Evolutionary conservation across 2,888 invertebrate species (phyloP).

Genomic region (Lumbricus terrestris): DNA sequence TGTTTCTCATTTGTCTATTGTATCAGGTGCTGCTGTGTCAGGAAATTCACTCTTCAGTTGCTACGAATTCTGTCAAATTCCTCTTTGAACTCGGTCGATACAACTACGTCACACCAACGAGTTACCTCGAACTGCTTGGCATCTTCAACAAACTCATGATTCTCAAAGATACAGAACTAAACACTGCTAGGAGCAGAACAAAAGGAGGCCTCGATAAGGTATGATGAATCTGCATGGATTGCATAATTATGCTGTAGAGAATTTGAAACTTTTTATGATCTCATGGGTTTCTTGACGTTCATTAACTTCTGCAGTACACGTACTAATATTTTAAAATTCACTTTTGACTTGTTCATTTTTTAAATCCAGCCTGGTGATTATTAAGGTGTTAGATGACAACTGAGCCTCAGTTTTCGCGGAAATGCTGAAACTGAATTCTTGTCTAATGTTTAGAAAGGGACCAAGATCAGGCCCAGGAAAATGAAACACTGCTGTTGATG

Average conservation of each 20-base stretch:
- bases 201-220: constrained; percentile 60
- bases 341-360: background rate
- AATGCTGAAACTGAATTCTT: background rate
- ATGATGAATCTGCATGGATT: background rate
- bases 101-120: constrained; percentile 60
- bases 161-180: constrained; percentile 57
- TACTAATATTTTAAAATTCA: background rate
- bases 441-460: no score
- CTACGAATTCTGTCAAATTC: constrained; percentile 55
- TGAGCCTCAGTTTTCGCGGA: background rate
- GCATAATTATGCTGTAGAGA: background rate
- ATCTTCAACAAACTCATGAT: constrained; percentile 58
- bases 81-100: constrained; percentile 55
- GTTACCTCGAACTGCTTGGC: constrained; percentile 58
- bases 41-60: constrained; percentile 67
- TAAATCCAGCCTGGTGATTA: background rate
- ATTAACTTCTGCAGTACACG: background rate
- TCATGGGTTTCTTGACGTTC: background rate
- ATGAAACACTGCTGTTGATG: no score
- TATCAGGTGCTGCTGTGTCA: constrained; percentile 68
- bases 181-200: constrained; percentile 56
- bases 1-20: background rate
- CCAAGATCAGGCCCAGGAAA: no score
- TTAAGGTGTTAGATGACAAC: background rate
- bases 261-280: background rate